Evolutionary conservation across 2,797 vertebrate species (phyloP), one percentile per base, ranked within the genome.

Genomic region (Gobionotothen gibberifrons): DNA sequence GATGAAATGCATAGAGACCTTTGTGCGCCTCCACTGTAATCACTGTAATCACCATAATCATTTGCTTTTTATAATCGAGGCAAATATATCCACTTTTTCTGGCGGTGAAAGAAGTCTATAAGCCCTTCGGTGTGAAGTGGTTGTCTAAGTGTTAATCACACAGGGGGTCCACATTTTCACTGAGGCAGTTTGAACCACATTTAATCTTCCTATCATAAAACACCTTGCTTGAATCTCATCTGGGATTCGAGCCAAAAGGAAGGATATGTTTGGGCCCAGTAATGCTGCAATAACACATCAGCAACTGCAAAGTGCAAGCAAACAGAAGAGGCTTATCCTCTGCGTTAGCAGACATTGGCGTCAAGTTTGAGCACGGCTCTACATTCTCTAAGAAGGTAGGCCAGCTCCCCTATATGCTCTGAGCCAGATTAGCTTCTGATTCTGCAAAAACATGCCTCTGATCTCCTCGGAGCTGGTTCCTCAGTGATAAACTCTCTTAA

Each of bases 351-450:
- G 90, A 86, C 79, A 83, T 16, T 65, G 82, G 79, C 58, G 32
- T 70, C 75, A 72, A 68, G 72, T 82, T 75, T 68, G 54, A 79
- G 64, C 73, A 52, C 43, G 59, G 48, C 65, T 68, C 72, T 36
- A 29, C 67, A 48, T 83, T 78, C 5, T 48, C 74, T 80, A 61
- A 88, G 83, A 87, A 86, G 77, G 79, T 76, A 69, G 51, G 79
- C 85, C 74, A 85, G 73, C 79, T 79, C 70, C 58, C 72, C 69
- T 17, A 39, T 59, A 29, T 57, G 73, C 78, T 72, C 74, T 53
- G 71, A 89, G 56, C 69, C 81, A 90, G 88, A 91, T 90, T 87
- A 88, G 86, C 78, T 58, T 74, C 67, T 71, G 81, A 86, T 88
- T 85, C 77, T 47, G 69, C 65, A 77, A 66, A 48, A 60, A 73